Percentiles rank a stretch among this genome's conserved stretches.
Conservation (phyloP, 2,888 invertebrate species). For the Xestia ashworthii region DNA sequence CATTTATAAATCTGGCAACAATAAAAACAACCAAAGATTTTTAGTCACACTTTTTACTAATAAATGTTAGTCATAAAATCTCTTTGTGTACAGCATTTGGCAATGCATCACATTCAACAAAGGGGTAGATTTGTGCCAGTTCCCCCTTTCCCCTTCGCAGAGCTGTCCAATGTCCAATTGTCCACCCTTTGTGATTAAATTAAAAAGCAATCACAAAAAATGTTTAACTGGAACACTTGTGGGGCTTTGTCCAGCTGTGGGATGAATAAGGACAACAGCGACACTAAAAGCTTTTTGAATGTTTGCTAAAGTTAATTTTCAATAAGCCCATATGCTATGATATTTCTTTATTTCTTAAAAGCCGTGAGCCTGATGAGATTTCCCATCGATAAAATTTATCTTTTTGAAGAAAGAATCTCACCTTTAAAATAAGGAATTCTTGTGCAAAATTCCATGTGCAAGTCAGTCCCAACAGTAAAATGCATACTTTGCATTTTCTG, state of each 20-base stretch:
- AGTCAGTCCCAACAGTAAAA: neutral
- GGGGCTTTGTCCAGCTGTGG: constrained; percentile 13
- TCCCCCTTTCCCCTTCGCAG: constrained; percentile 7
- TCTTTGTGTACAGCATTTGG: constrained; percentile 42
- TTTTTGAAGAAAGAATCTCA: neutral
- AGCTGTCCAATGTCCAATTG: constrained; percentile 17
- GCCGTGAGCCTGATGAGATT: too few species aligned
- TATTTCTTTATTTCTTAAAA: neutral
- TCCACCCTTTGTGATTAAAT: constrained; percentile 42
- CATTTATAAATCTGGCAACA: neutral
- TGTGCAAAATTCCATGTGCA: neutral
- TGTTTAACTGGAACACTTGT: constrained; percentile 24
- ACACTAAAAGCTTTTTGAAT: neutral
- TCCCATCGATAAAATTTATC: neutral
- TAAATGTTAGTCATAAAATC: constrained; percentile 27
- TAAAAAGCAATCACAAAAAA: constrained; percentile 45
- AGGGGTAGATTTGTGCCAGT: constrained; percentile 28
- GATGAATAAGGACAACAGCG: constrained; percentile 9
- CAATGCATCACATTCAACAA: constrained; percentile 38
- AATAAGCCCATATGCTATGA: neutral
- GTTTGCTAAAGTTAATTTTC: constrained; percentile 5
- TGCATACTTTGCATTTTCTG: neutral
- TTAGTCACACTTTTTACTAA: constrained; percentile 33
- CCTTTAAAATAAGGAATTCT: neutral
- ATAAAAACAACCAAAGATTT: neutral